Percentiles rank a stretch among this genome's conserved stretches.
Conservation (phyloP, 53 echinoderm and acorn worm genomes). For the Holothuria scabra region DNA sequence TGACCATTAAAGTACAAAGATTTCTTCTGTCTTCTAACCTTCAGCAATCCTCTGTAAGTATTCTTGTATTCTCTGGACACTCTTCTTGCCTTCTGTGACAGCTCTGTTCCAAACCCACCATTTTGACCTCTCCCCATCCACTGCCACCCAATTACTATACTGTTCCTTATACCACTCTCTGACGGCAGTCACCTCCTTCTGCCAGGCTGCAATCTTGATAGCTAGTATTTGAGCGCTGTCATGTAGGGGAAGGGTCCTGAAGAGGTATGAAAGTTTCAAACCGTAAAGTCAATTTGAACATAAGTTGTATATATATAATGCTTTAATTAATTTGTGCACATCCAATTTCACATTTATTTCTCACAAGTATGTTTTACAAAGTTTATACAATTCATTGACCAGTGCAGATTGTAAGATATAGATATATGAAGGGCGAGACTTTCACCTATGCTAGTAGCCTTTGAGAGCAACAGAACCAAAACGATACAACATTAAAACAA, state of each 20-base stretch:
- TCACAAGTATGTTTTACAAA: too few relatives aligned
- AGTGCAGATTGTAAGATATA: too few relatives aligned
- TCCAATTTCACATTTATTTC: too few relatives aligned
- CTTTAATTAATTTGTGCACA: too few relatives aligned
- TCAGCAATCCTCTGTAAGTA: slow-evolving; percentile 94
- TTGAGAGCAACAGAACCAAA: too few relatives aligned
- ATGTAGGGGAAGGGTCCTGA: slow-evolving; percentile 83
- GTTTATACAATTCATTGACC: too few relatives aligned
- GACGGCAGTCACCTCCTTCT: slow-evolving; percentile 92
- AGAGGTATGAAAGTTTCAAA: too few relatives aligned
- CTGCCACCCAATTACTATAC: slow-evolving; percentile 83
- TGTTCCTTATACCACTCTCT: slow-evolving; percentile 95
- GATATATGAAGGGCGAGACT: too few relatives aligned
- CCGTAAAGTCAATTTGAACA: too few relatives aligned
- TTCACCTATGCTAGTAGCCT: too few relatives aligned
- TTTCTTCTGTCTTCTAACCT: slow-evolving; percentile 56
- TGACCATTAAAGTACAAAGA: background rate
- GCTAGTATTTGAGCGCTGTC: slow-evolving; percentile 98
- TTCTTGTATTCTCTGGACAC: slow-evolving; percentile 83
- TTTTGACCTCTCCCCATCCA: slow-evolving; percentile 90
- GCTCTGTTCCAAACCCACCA: slow-evolving; percentile 98
- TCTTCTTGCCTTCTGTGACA: slow-evolving; percentile 70
- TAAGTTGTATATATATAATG: too few relatives aligned
- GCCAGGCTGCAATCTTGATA: slow-evolving; percentile 89
- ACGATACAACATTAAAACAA: too few relatives aligned